These are phyloP conservation scores for Lucifuga dentata DNA, from an alignment of 2,113 vertebrate genomes.

Conservation along the genomic window DNA sequence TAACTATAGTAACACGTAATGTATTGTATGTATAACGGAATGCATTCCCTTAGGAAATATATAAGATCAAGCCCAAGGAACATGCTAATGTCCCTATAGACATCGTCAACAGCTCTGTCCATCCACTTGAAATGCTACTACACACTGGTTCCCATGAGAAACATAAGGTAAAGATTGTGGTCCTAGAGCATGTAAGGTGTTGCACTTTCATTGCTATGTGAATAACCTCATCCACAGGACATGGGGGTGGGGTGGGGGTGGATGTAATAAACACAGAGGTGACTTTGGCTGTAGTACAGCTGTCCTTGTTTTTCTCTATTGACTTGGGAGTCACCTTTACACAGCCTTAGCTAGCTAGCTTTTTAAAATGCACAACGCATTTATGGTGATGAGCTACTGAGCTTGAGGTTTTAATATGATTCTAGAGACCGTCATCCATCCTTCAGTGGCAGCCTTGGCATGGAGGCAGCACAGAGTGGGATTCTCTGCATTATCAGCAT, in stretches of 20 bases:
- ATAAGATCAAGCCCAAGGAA: not conserved
- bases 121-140: constrained; percentile 7
- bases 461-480: constrained; percentile 17
- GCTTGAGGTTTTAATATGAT: constrained; percentile 48
- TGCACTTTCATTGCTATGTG: constrained; percentile 35
- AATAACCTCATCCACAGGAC: constrained; percentile 42
- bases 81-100: not conserved
- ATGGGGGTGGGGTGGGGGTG: no score
- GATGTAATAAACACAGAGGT: constrained; percentile 53
- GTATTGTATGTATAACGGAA: constrained; percentile 4
- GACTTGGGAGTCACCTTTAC: constrained; percentile 41
- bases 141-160: constrained; percentile 18
- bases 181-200: constrained; percentile 15
- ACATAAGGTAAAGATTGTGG: constrained; percentile 26
- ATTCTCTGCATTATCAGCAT: constrained; percentile 18
- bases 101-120: constrained; percentile 11
- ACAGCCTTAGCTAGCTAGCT: constrained; percentile 10
- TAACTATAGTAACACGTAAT: not conserved
- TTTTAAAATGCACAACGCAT: constrained; percentile 44
- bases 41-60: constrained; percentile 13
- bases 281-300: constrained; percentile 55
- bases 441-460: constrained; percentile 38
- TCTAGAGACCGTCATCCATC: constrained; percentile 45
- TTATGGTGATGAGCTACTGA: constrained; percentile 31
- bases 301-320: constrained; percentile 49